Evolutionary conservation across 2,888 invertebrate species (phyloP).

Genomic region (Leucophenga montana): DNA sequence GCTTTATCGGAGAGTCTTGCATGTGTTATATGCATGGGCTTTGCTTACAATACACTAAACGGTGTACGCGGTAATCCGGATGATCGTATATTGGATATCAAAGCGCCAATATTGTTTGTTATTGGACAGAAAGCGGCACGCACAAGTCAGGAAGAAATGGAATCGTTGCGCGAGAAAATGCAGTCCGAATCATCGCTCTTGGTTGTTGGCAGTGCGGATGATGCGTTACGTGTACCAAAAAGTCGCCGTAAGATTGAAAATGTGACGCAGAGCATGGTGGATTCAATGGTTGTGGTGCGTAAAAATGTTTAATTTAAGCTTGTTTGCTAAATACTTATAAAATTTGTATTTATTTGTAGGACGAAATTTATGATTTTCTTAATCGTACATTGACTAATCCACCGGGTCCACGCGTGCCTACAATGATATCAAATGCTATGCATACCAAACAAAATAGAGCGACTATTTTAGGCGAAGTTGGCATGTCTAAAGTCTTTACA

Average conservation of each 20-base stretch:
- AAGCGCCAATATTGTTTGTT: conserved; percentile 84
- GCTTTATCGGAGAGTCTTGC: conserved; percentile 82
- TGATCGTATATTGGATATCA: conserved; percentile 82
- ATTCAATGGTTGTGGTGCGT: conserved; percentile 81
- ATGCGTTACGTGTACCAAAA: conserved; percentile 80
- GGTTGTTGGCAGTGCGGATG: conserved; percentile 86
- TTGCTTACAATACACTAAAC: conserved; percentile 82
- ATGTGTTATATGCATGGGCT: conserved; percentile 85
- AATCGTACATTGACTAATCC: conserved; percentile 78
- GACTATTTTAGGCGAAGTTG: conserved; percentile 41
- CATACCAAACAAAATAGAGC: conserved; percentile 52
- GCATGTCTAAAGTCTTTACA: conserved; percentile 40
- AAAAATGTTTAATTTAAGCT: background rate
- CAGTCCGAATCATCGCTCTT: conserved; percentile 83
- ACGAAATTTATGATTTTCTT: conserved; percentile 80
- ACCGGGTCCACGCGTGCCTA: conserved; percentile 72
- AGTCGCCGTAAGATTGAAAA: conserved; percentile 82
- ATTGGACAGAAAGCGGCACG: conserved; percentile 83
- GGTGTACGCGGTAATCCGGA: conserved; percentile 84
- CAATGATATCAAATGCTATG: conserved; percentile 49
- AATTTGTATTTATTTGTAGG: conserved; percentile 67
- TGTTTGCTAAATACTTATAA: background rate
- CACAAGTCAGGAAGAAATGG: conserved; percentile 82
- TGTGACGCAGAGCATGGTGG: conserved; percentile 86
- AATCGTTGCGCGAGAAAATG: conserved; percentile 84